Evolutionary conservation across 2,888 invertebrate genomes (phyloP).

Genomic region (Lordiphosa andalusiaca): DNA sequence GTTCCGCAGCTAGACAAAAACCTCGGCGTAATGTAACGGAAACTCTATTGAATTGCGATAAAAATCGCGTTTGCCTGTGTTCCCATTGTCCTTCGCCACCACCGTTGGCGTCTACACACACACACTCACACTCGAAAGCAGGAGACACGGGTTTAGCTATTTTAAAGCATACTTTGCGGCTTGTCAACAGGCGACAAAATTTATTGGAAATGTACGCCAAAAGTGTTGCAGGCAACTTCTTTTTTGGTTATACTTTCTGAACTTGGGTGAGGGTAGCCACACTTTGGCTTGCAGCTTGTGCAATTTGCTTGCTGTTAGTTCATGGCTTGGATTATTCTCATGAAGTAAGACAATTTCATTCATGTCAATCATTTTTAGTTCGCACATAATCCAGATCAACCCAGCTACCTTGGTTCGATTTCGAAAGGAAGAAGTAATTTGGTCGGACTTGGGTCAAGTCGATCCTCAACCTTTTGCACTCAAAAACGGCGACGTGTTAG

Average conservation of each 20-base stretch:
- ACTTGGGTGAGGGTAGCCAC: not conserved
- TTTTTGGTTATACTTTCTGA: slow-evolving; percentile 2
- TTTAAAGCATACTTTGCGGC: slow-evolving; percentile 76
- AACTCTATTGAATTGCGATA: slow-evolving; percentile 78
- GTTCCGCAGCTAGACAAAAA: slow-evolving; percentile 71
- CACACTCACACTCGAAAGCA: slow-evolving; percentile 11
- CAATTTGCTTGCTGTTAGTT: too few relatives aligned
- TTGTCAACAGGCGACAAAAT: slow-evolving; percentile 69
- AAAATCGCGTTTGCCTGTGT: slow-evolving; percentile 75
- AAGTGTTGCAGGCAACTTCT: slow-evolving; percentile 58
- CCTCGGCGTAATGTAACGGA: slow-evolving; percentile 68
- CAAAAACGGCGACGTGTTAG: too few relatives aligned
- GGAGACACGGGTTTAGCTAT: slow-evolving; percentile 48
- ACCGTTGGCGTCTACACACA: slow-evolving; percentile 33
- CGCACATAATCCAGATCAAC: too few relatives aligned
- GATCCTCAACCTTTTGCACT: too few relatives aligned
- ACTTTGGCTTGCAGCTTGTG: not conserved
- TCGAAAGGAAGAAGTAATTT: too few relatives aligned
- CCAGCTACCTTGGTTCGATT: too few relatives aligned
- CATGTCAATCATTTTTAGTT: too few relatives aligned
- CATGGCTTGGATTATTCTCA: too few relatives aligned
- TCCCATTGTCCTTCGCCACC: slow-evolving; percentile 39
- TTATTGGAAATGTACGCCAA: slow-evolving; percentile 73
- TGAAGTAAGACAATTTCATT: too few relatives aligned
- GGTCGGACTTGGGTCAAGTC: too few relatives aligned